Evolutionary conservation across 64 coral and sea anemone species (phyloP).

Genomic region (Porites australiensis): DNA sequence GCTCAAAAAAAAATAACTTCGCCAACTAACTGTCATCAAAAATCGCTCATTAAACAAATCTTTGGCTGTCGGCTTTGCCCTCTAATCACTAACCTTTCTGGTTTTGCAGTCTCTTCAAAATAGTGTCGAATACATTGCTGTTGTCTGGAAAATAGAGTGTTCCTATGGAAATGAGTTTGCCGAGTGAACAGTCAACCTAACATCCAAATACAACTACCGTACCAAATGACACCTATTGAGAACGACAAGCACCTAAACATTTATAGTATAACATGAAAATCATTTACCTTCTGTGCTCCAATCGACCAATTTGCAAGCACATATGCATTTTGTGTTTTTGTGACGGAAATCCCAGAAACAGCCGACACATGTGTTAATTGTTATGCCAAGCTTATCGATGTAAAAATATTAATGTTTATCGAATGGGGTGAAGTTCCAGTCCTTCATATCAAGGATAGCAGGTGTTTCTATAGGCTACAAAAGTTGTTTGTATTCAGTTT

Average conservation of each 20-base stretch:
- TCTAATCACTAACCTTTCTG: too few species aligned
- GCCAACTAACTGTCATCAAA: too few species aligned
- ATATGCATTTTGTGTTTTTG: not conserved
- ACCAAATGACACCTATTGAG: not conserved
- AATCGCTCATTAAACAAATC: too few species aligned
- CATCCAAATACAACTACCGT: not conserved
- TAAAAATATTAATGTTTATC: slow-evolving; percentile 3
- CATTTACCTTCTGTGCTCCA: not conserved
- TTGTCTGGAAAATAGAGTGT: not conserved
- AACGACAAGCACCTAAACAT: not conserved
- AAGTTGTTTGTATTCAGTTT: slow-evolving; percentile 25
- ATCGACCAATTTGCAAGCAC: not conserved
- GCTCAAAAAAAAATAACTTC: too few species aligned
- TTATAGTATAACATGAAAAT: not conserved
- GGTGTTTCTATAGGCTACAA: not conserved
- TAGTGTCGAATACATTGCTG: too few species aligned
- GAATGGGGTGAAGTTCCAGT: not conserved
- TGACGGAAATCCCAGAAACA: not conserved
- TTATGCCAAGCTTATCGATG: not conserved
- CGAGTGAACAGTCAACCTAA: not conserved
- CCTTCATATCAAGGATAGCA: not conserved
- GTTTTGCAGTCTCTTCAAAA: too few species aligned
- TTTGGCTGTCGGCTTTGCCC: too few species aligned
- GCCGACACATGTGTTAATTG: not conserved
- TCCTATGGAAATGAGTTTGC: not conserved